Conservation (phyloP, 1,140 invertebrate species). For the Telenomus remus region DNA sequence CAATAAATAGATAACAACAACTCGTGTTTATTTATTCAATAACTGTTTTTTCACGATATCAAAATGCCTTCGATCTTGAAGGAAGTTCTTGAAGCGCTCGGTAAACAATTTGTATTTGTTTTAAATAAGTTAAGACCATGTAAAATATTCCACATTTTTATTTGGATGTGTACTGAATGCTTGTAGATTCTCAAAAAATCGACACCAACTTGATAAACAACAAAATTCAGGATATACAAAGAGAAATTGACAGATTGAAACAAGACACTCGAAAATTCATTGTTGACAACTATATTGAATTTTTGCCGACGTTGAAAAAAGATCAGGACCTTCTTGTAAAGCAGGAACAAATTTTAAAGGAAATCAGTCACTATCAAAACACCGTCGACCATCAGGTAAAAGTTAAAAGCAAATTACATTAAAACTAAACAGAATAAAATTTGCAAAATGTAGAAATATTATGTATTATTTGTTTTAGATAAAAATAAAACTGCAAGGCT, state of each 20-base stretch:
- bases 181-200: constrained; percentile 63
- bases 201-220: constrained; percentile 64
- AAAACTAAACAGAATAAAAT: not conserved
- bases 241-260: constrained; percentile 77
- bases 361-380: constrained; percentile 74
- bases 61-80: too few species aligned
- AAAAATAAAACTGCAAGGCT: constrained; percentile 77
- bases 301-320: constrained; percentile 74
- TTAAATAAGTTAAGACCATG: not conserved
- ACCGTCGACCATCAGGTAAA: constrained; percentile 75
- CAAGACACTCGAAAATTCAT: constrained; percentile 76
- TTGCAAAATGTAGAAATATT: too few species aligned
- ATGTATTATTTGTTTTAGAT: constrained; percentile 62
- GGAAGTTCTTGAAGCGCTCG: too few species aligned
- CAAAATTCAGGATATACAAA: constrained; percentile 76
- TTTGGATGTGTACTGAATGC: constrained; percentile 5
- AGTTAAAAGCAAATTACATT: not conserved
- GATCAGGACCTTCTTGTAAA: constrained; percentile 74
- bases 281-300: constrained; percentile 76
- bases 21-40: too few species aligned
- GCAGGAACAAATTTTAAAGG: constrained; percentile 72
- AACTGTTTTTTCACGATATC: too few species aligned
- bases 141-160: not conserved
- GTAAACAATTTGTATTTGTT: too few species aligned
- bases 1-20: too few species aligned